These are phyloP conservation scores for Drosophila bocki DNA, from an alignment of 1,140 invertebrate genomes.

Conservation along the genomic window DNA sequence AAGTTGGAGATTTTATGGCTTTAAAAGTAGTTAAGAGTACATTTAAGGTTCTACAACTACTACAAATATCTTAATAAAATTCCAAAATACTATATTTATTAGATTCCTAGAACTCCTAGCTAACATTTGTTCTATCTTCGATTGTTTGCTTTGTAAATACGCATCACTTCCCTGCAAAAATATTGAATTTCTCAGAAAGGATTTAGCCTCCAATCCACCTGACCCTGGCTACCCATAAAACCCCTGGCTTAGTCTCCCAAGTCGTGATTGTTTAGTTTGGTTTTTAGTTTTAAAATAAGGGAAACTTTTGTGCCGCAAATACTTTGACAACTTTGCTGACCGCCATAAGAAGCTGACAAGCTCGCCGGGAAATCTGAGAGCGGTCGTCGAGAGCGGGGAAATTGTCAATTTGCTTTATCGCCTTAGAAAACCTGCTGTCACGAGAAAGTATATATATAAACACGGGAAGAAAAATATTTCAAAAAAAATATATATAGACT, in stretches of 20 bases:
- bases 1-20: not conserved
- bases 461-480: not conserved
- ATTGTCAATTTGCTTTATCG: slow-evolving; percentile 74
- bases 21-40: too few relatives aligned
- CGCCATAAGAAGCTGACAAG: slow-evolving; percentile 50
- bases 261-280: slow-evolving; percentile 47
- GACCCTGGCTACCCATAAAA: not conserved
- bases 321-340: slow-evolving; percentile 53
- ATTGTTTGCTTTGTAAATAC: not conserved
- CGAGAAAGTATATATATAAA: slow-evolving; percentile 1
- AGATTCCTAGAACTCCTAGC: not conserved
- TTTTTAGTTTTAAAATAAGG: slow-evolving; percentile 65
- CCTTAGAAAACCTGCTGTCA: slow-evolving; percentile 42
- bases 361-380: slow-evolving; percentile 31
- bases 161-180: not conserved
- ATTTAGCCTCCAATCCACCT: slow-evolving; percentile 22
- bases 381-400: slow-evolving; percentile 40
- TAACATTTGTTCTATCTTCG: too few relatives aligned
- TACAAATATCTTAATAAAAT: too few relatives aligned
- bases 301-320: slow-evolving; percentile 71
- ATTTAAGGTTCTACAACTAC: too few relatives aligned
- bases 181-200: slow-evolving; percentile 33
- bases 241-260: slow-evolving; percentile 36
- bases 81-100: not conserved
- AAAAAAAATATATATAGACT: not conserved